A percentile compares a stretch with the other conserved stretches of the same genome.
Conservation (phyloP, 2,113 vertebrate genomes). For the Chitala chitala region DNA sequence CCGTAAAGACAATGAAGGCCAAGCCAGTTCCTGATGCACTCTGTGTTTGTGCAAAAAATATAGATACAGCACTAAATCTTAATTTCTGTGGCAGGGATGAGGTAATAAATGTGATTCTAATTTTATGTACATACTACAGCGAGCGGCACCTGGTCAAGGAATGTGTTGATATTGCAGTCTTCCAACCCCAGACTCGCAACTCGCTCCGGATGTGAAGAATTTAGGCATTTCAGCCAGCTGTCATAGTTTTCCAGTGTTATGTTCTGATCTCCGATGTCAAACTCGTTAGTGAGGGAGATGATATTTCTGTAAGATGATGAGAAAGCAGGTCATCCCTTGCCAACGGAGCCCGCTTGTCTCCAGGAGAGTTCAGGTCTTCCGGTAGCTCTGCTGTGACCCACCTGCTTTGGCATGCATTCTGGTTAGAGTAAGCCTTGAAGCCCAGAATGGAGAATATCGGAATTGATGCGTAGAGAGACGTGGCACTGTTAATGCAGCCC, state of each 20-base stretch:
- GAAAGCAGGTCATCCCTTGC: background rate
- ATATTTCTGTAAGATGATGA: constrained; percentile 70
- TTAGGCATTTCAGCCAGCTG: constrained; percentile 53
- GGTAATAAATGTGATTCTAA: background rate
- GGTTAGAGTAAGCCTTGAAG: constrained; percentile 65
- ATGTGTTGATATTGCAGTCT: constrained; percentile 66
- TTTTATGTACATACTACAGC: too few relatives aligned
- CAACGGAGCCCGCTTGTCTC: background rate
- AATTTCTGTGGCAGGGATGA: background rate
- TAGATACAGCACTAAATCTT: background rate
- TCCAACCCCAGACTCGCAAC: constrained; percentile 56
- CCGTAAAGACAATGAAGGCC: constrained; percentile 83
- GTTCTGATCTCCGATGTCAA: constrained; percentile 70
- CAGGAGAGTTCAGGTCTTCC: background rate
- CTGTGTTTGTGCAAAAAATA: constrained; percentile 46
- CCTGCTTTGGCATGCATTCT: constrained; percentile 34
- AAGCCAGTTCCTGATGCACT: constrained; percentile 80
- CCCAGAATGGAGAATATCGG: constrained; percentile 83
- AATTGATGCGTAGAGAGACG: constrained; percentile 82
- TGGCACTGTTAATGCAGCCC: constrained; percentile 78
- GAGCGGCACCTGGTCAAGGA: constrained; percentile 77
- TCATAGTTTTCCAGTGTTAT: constrained; percentile 66
- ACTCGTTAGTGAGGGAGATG: constrained; percentile 67
- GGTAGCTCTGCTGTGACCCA: background rate
- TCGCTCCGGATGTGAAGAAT: constrained; percentile 41